Conservation (phyloP, 2,888 invertebrate genomes). For the Fragum sueziense region DNA sequence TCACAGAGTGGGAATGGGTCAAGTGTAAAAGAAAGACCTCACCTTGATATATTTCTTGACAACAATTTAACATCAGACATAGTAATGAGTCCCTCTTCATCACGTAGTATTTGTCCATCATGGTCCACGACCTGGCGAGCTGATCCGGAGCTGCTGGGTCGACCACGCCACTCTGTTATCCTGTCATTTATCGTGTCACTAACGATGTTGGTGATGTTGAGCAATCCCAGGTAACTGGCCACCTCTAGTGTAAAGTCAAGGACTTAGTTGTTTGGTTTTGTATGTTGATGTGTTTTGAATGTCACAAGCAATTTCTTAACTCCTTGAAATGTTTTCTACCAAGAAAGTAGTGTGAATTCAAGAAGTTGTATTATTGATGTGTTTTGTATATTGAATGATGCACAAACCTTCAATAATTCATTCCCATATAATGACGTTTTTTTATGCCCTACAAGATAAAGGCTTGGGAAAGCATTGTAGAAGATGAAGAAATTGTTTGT, state of each 20-base stretch:
- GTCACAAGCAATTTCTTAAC: too few species aligned
- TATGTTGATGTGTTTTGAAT: too few species aligned
- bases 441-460: too few species aligned
- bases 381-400: too few species aligned
- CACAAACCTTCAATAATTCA: too few species aligned
- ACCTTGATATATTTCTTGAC: conserved; percentile 70
- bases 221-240: conserved; percentile 70
- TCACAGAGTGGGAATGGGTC: not conserved
- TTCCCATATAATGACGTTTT: too few species aligned
- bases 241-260: conserved; percentile 61
- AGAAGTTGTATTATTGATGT: too few species aligned
- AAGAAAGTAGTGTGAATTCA: too few species aligned
- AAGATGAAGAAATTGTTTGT: too few species aligned
- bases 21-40: not conserved
- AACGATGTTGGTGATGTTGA: conserved; percentile 68
- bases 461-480: too few species aligned
- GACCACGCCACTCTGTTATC: conserved; percentile 68
- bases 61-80: conserved; percentile 65
- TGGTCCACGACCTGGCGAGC: conserved; percentile 50
- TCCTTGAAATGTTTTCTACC: too few species aligned
- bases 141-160: conserved; percentile 69
- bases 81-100: conserved; percentile 65
- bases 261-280: too few species aligned
- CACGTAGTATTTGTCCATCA: conserved; percentile 61
- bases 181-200: conserved; percentile 63